Conservation (phyloP, 1,140 invertebrate species). For the Berghia stephanieae region DNA sequence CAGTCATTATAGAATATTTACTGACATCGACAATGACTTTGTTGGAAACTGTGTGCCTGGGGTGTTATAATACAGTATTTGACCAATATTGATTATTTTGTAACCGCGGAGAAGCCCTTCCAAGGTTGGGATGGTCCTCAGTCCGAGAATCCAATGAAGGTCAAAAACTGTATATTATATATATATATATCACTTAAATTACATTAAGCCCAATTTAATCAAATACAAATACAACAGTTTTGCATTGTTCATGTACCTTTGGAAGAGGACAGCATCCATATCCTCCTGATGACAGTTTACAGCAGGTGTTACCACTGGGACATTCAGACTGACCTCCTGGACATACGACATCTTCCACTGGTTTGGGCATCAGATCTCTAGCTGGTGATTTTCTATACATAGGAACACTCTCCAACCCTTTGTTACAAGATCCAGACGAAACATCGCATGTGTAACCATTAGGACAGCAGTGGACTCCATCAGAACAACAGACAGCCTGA, state of each 20-base stretch:
- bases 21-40: too few relatives aligned
- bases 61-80: too few relatives aligned
- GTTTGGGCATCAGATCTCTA: neutral
- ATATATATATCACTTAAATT: too few relatives aligned
- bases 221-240: too few relatives aligned
- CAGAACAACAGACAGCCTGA: constrained; percentile 59
- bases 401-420: constrained; percentile 28
- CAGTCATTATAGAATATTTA: too few relatives aligned
- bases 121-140: too few relatives aligned
- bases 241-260: constrained; percentile 48
- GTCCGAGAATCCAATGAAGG: too few relatives aligned
- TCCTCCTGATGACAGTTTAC: constrained; percentile 52
- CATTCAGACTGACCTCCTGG: constrained; percentile 55
- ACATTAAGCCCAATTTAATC: too few relatives aligned
- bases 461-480: constrained; percentile 59
- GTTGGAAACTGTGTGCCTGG: too few relatives aligned
- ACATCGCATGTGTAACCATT: constrained; percentile 42
- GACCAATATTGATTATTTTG: too few relatives aligned
- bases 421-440: constrained; percentile 18
- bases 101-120: too few relatives aligned
- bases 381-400: constrained; percentile 42
- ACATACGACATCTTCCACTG: constrained; percentile 34
- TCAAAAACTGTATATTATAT: too few relatives aligned
- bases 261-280: constrained; percentile 67
- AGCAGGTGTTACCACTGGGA: constrained; percentile 65